Conservation (phyloP, 30 jellyfish, hydroid and myxozoan genomes). For the Aurelia sp. region DNA sequence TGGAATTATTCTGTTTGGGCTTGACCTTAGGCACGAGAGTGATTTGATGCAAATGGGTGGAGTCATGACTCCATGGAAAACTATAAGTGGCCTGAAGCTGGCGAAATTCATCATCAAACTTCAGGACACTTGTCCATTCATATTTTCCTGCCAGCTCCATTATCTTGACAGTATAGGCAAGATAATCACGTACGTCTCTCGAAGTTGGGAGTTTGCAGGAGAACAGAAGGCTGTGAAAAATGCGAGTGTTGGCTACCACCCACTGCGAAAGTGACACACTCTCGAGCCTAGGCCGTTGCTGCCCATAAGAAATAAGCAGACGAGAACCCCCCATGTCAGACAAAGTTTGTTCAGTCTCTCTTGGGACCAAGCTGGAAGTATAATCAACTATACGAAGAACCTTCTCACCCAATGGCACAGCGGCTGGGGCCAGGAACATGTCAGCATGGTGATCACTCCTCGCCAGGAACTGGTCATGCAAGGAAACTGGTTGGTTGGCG, state of each 20-base stretch:
- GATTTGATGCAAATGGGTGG: background rate
- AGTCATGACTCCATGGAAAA: no score
- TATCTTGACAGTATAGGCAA: no score
- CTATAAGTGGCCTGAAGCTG: no score
- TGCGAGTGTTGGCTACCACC: background rate
- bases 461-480: background rate
- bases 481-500: background rate
- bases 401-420: background rate
- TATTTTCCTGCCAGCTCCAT: no score
- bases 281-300: no score
- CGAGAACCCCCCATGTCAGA: slow-evolving; percentile 3
- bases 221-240: no score
- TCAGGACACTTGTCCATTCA: no score
- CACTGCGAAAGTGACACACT: background rate
- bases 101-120: no score
- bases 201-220: no score
- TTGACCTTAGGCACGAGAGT: no score
- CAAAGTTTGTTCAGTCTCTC: background rate
- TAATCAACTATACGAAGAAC: background rate
- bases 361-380: background rate
- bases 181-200: no score
- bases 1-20: no score
- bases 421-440: background rate
- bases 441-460: background rate
- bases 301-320: background rate